Percentiles rank a stretch among this genome's conserved stretches.
These are phyloP conservation scores for Desoria tigrina DNA, from an alignment of 2,888 invertebrate genomes.

Conservation along the genomic window DNA sequence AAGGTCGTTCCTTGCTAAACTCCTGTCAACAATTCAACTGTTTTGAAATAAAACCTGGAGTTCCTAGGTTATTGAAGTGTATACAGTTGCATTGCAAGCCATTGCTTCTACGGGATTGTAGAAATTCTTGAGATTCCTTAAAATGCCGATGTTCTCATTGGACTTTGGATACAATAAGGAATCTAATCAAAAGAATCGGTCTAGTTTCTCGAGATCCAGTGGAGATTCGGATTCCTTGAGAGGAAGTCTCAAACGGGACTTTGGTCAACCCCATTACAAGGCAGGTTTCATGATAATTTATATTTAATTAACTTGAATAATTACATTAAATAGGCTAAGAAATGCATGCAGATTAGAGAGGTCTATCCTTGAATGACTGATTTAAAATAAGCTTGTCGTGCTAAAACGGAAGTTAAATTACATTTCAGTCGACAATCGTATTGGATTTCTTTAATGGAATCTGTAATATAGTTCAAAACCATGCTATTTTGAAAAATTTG, in stretches of 20 bases:
- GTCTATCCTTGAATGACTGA: not conserved
- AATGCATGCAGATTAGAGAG: not conserved
- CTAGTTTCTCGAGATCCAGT: conserved; percentile 45
- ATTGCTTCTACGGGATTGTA: too few species aligned
- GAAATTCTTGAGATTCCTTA: not conserved
- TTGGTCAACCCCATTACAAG: conserved; percentile 51
- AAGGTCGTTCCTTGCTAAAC: too few species aligned
- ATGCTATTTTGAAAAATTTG: too few species aligned
- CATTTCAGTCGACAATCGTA: too few species aligned
- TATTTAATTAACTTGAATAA: not conserved
- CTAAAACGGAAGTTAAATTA: too few species aligned
- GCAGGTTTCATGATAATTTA: conserved; percentile 19
- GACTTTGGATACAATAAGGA: conserved; percentile 51
- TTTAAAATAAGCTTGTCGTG: not conserved
- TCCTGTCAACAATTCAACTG: too few species aligned
- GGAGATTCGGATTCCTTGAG: conserved; percentile 40
- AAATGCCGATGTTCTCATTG: conserved; percentile 52
- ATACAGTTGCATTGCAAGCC: too few species aligned
- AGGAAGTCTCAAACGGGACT: conserved; percentile 45
- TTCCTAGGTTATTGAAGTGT: too few species aligned
- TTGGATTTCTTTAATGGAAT: too few species aligned
- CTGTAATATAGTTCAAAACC: too few species aligned
- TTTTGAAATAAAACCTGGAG: too few species aligned
- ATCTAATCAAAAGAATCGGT: conserved; percentile 29
- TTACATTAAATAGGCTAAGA: not conserved